phyloP scores from a whole-genome alignment of 2,888 invertebrate genomes.

The Lochmaea capreae region DNA sequence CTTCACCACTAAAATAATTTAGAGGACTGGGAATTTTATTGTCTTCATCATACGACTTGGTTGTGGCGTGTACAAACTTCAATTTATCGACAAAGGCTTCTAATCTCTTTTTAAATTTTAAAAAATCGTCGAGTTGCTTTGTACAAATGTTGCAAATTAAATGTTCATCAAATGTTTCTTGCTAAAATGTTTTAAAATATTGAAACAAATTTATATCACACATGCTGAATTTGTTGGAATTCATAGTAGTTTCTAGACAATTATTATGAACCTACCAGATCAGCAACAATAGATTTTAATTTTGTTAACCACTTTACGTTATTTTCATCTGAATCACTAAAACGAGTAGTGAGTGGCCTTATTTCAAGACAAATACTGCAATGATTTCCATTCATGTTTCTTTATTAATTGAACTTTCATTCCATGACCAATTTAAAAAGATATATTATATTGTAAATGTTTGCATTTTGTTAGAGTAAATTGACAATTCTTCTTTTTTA shows the following conservation, averaged over 20 bases:
- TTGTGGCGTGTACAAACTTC: not conserved
- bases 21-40: slow-evolving; percentile 6
- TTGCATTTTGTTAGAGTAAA: not conserved
- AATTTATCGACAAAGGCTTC: slow-evolving; percentile 16
- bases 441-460: not conserved
- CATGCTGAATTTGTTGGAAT: not conserved
- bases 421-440: not conserved
- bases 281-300: slow-evolving; percentile 40
- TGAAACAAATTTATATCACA: not conserved
- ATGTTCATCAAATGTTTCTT: slow-evolving; percentile 19
- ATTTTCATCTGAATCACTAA: slow-evolving; percentile 37
- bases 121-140: slow-evolving; percentile 21
- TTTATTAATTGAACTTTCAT: not conserved
- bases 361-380: slow-evolving; percentile 34
- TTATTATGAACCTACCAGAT: slow-evolving; percentile 38
- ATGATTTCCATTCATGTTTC: slow-evolving; percentile 17
- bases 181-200: slow-evolving; percentile 13
- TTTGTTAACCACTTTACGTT: slow-evolving; percentile 40
- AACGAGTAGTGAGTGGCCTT: slow-evolving; percentile 13
- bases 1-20: slow-evolving; percentile 12
- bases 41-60: slow-evolving; percentile 1
- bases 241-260: not conserved
- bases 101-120: slow-evolving; percentile 26
- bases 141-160: slow-evolving; percentile 23
- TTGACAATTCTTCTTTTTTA: slow-evolving; percentile 17